phyloP scores from a whole-genome alignment of 1,140 invertebrate species.

The Lethocerus indicus region DNA sequence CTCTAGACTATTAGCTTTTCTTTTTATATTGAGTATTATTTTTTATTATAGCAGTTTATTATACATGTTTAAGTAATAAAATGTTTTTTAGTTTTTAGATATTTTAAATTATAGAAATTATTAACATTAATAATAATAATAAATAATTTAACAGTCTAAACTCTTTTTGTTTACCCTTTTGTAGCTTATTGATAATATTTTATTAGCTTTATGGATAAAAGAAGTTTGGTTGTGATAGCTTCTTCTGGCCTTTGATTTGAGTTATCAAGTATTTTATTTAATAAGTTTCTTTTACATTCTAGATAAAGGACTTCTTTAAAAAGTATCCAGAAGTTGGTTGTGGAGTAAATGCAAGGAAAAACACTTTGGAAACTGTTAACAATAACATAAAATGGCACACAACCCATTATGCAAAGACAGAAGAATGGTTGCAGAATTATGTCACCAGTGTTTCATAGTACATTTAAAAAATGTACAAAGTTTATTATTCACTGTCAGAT shows the following conservation, averaged over 20 bases:
- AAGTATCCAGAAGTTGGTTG: conserved; percentile 75
- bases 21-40: background rate
- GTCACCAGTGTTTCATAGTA: no score
- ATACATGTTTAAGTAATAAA: background rate
- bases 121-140: no score
- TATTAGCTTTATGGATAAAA: background rate
- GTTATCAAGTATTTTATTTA: background rate
- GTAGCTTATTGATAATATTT: background rate
- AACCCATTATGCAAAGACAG: background rate
- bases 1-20: background rate
- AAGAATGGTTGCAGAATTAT: background rate
- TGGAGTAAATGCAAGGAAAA: conserved; percentile 47
- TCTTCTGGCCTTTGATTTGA: background rate
- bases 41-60: background rate
- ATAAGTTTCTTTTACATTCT: conserved; percentile 20
- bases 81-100: background rate
- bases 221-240: background rate
- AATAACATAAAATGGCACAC: conserved; percentile 44
- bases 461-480: no score
- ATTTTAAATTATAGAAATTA: background rate
- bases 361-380: conserved; percentile 56
- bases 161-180: background rate
- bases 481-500: no score
- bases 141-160: no score
- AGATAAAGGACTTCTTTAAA: conserved; percentile 62